Evolutionary conservation across 2,113 vertebrate species (phyloP), one percentile per base, ranked within the genome.

Genomic region (Xiphophorus hellerii): DNA sequence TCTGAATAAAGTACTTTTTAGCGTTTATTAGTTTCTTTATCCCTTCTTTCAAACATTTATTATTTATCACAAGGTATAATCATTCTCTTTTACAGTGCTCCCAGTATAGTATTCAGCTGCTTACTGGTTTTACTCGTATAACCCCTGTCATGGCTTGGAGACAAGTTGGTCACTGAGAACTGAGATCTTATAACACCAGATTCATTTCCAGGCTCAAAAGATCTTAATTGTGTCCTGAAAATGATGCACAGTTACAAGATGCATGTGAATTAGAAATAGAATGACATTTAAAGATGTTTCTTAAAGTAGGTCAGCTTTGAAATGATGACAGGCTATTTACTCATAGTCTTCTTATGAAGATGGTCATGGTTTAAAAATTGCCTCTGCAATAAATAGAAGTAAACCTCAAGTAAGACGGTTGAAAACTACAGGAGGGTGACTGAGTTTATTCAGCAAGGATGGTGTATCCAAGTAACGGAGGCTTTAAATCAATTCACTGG

Each of bases 271-370:
- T 86, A 74, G 71, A 89, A 90, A 93, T 90, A 92, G 85, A 92
- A 90, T 77, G 87, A 83, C 76, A 90, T 77, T 76, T 73, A 69
- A 80, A 85, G 87, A 81, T 35, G 67, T 69, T 37, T 27, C 83
- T 82, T 67, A 77, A 74, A 80, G 68, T 72, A 29, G 74, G 74
- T 74, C 78, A 79, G 29, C 79, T 87, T 79, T 86, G 73, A 87
- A 89, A 82, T 67, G 83, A 84, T 90, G 91, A 90, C 86, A 86
- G 87, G 82, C 82, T 76, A 66, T 70, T 74, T 62, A 39, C 88
- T 77, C 69, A 87, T 90, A 91, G 82, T 87, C 73, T 77, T 65
- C 84, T 79, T 87, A 85, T 86, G 77, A 90, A 80, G 87, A 71
- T 29, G 74, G 74, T 70, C 60, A 58, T 7, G 80, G 71, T 86